phyloP scores from a whole-genome alignment of 2,113 vertebrate species.

The Corynorhinus townsendii region DNA sequence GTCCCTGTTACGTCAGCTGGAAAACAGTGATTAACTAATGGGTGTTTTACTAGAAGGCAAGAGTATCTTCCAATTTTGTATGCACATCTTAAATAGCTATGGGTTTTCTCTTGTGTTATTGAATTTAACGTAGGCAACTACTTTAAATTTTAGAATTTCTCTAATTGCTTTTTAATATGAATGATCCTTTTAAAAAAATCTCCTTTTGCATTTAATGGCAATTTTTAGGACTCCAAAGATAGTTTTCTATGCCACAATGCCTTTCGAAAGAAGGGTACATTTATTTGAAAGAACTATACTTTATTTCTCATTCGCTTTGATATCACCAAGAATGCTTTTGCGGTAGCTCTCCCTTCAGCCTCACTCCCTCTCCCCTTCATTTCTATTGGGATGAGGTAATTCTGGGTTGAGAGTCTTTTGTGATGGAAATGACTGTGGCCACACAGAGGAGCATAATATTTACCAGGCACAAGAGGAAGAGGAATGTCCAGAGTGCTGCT shows the following conservation, averaged over 20 bases:
- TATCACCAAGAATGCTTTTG: conserved; percentile 57
- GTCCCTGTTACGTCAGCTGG: conserved; percentile 78
- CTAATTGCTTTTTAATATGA: conserved; percentile 61
- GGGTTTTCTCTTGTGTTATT: conserved; percentile 57
- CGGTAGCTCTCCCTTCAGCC: conserved; percentile 60
- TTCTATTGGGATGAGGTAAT: conserved; percentile 66
- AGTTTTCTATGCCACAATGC: conserved; percentile 21
- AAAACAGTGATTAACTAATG: conserved; percentile 71
- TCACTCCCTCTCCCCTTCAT: conserved; percentile 51
- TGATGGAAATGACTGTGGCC: conserved; percentile 58
- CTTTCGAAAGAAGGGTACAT: conserved; percentile 66
- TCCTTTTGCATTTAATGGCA: conserved; percentile 40
- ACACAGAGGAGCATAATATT: conserved; percentile 61
- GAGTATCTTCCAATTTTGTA: conserved; percentile 67
- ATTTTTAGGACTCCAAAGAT: conserved; percentile 38
- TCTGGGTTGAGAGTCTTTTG: conserved; percentile 67
- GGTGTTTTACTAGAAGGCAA: conserved; percentile 66
- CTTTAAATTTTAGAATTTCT: conserved; percentile 67
- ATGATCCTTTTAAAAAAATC: not conserved
- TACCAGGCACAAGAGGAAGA: conserved; percentile 35
- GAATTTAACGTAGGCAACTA: conserved; percentile 64
- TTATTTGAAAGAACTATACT: conserved; percentile 62
- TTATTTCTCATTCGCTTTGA: conserved; percentile 63
- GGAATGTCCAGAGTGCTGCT: not conserved
- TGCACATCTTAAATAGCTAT: conserved; percentile 63